phyloP scores from a whole-genome alignment of 2,797 vertebrate genomes.

The Brachymystax lenok region DNA sequence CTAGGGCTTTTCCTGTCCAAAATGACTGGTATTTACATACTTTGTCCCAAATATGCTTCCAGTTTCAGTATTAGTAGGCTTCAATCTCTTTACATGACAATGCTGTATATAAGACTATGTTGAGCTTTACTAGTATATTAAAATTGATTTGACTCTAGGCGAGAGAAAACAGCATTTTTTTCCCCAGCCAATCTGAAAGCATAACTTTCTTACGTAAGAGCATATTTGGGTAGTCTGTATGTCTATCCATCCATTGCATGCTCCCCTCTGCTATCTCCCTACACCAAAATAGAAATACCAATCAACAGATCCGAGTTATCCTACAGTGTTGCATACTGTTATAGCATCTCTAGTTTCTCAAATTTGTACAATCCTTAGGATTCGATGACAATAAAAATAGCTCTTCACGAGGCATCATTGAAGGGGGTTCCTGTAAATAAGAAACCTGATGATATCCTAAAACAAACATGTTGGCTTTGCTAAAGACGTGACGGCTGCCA shows the following conservation, averaged over 20 bases:
- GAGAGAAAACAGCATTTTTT: neutral
- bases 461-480: conserved; percentile 34
- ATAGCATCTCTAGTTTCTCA: neutral
- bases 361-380: neutral
- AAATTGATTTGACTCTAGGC: neutral
- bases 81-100: conserved; percentile 10
- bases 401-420: neutral
- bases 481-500: conserved; percentile 21
- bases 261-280: neutral
- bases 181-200: neutral
- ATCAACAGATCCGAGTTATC: conserved; percentile 5
- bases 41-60: conserved; percentile 1
- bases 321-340: neutral
- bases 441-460: conserved; percentile 26
- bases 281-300: neutral
- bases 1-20: conserved; percentile 11
- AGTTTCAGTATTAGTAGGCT: neutral
- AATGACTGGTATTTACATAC: conserved; percentile 24
- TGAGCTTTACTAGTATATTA: neutral
- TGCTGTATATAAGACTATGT: neutral
- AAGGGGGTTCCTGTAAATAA: conserved; percentile 29
- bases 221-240: neutral
- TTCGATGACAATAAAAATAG: conserved; percentile 5
- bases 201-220: neutral
- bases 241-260: neutral